Evolutionary conservation across 2,888 invertebrate genomes (phyloP).

Genomic region (Elegia similella): DNA sequence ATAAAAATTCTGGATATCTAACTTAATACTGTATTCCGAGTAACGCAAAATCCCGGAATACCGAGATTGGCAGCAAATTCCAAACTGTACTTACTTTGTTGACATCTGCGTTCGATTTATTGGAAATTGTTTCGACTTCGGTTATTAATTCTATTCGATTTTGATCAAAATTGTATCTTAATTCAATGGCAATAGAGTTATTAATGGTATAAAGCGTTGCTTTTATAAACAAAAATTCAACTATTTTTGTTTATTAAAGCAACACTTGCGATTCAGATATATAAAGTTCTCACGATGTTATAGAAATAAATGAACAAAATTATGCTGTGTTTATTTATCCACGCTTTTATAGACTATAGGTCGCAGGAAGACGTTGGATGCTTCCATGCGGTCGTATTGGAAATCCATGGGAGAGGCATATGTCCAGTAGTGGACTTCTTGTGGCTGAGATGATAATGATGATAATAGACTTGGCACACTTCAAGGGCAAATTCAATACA

Average conservation of each 20-base stretch:
- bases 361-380: too few relatives aligned
- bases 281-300: background rate
- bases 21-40: background rate
- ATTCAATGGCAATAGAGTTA: slow-evolving; percentile 27
- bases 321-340: too few relatives aligned
- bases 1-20: too few relatives aligned
- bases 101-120: slow-evolving; percentile 75
- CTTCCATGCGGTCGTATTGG: too few relatives aligned
- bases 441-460: too few relatives aligned
- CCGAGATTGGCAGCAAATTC: slow-evolving; percentile 37
- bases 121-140: slow-evolving; percentile 63
- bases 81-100: slow-evolving; percentile 77
- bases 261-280: slow-evolving; percentile 26
- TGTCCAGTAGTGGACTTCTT: too few relatives aligned
- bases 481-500: too few relatives aligned
- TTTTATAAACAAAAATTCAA: too few relatives aligned
- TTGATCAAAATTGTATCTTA: slow-evolving; percentile 30
- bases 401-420: too few relatives aligned
- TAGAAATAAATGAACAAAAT: background rate
- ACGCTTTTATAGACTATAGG: too few relatives aligned
- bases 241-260: slow-evolving; percentile 29
- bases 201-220: background rate
- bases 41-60: background rate
- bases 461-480: too few relatives aligned
- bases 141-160: slow-evolving; percentile 44